phyloP scores from a whole-genome alignment of 2,888 invertebrate species.

The Lymantria monacha region DNA sequence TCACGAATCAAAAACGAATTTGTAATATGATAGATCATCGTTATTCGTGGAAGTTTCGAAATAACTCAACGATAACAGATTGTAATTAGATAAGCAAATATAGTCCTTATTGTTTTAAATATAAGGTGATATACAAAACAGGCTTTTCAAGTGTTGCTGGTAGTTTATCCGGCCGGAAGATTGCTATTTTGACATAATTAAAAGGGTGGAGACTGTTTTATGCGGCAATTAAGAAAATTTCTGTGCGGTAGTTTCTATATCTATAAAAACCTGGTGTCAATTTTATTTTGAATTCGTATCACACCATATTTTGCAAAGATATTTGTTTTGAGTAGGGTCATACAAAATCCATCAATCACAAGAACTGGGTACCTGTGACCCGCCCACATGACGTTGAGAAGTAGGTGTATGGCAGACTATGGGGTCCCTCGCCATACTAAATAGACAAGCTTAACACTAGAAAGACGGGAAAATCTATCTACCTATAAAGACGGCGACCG shows the following conservation, averaged over 20 bases:
- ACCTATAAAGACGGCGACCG: too few species aligned
- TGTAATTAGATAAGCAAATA: slow-evolving; percentile 31
- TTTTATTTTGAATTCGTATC: slow-evolving; percentile 13
- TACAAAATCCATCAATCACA: too few species aligned
- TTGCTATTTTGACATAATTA: slow-evolving; percentile 80
- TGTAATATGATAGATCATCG: slow-evolving; percentile 72
- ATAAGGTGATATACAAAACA: slow-evolving; percentile 33
- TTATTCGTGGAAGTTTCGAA: slow-evolving; percentile 68
- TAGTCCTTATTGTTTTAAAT: slow-evolving; percentile 33
- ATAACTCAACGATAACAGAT: slow-evolving; percentile 53
- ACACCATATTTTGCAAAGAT: slow-evolving; percentile 17
- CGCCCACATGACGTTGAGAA: too few species aligned
- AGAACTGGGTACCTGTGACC: too few species aligned
- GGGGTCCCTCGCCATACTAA: too few species aligned
- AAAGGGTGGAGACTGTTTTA: slow-evolving; percentile 79
- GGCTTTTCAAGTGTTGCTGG: slow-evolving; percentile 46
- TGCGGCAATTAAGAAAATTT: slow-evolving; percentile 75
- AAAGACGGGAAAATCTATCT: too few species aligned
- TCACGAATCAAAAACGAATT: slow-evolving; percentile 76
- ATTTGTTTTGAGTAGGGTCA: neutral
- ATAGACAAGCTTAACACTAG: too few species aligned
- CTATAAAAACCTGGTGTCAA: slow-evolving; percentile 33
- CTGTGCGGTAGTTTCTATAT: slow-evolving; percentile 57
- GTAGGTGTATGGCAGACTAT: too few species aligned
- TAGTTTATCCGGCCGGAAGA: slow-evolving; percentile 75